Conservation (phyloP, 2,797 vertebrate genomes). For the Calcarius lapponicus region DNA sequence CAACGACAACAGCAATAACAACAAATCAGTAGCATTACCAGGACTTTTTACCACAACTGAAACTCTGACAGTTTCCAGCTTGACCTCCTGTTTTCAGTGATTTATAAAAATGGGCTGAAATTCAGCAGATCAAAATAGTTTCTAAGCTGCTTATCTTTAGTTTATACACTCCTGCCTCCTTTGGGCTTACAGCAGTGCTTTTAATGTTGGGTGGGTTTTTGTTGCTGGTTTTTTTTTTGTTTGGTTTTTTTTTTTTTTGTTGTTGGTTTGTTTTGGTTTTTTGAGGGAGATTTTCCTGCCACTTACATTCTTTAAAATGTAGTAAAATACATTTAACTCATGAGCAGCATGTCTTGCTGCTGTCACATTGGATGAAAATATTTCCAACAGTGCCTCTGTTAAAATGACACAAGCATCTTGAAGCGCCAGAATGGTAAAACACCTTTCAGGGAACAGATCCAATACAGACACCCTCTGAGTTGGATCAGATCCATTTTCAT, state of each 20-base stretch:
- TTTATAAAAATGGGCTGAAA: slow-evolving; percentile 42
- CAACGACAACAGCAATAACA: neutral
- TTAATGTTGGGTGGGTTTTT: neutral
- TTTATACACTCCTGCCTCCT: slow-evolving; percentile 33
- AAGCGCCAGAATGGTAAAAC: neutral
- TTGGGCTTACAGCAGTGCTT: neutral
- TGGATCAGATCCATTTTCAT: slow-evolving; percentile 40
- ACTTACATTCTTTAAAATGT: neutral
- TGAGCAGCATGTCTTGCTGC: neutral
- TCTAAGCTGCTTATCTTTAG: slow-evolving; percentile 38
- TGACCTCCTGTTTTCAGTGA: slow-evolving; percentile 1
- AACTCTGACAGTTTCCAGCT: neutral
- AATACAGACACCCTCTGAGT: neutral
- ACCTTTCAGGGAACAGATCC: slow-evolving; percentile 51
- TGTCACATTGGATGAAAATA: slow-evolving; percentile 16
- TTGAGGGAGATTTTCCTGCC: neutral
- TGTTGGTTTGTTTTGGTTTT: neutral
- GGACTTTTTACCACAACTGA: neutral
- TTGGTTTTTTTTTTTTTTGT: neutral
- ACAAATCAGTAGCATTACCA: neutral
- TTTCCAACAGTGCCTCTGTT: slow-evolving; percentile 12
- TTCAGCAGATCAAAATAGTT: slow-evolving; percentile 5
- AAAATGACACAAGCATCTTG: slow-evolving; percentile 23
- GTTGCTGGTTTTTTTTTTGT: too few species aligned
- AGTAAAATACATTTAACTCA: slow-evolving; percentile 18